phyloP scores from a whole-genome alignment of 2,797 vertebrate species.

The Esox lucius region DNA sequence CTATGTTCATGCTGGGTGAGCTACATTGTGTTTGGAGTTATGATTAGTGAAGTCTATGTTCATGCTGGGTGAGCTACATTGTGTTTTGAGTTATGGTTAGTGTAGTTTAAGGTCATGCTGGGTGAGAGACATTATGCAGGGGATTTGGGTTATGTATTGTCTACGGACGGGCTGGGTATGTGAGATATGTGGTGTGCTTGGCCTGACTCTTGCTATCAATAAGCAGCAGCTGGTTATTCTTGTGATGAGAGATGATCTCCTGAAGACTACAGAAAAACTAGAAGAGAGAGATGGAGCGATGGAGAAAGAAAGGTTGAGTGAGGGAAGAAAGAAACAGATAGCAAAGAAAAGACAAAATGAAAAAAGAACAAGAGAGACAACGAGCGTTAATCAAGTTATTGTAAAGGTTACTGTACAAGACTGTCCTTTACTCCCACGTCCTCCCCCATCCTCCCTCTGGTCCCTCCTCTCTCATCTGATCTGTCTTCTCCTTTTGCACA shows the following conservation, averaged over 20 bases:
- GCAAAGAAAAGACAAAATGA: not conserved
- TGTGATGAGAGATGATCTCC: slow-evolving; percentile 76
- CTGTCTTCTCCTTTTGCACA: not conserved
- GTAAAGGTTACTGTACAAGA: not conserved
- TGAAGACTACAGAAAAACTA: slow-evolving; percentile 73
- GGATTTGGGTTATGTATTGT: not conserved
- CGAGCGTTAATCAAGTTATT: not conserved
- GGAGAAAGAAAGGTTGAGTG: slow-evolving; percentile 17
- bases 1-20: too few relatives aligned
- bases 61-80: too few relatives aligned
- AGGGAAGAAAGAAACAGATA: not conserved
- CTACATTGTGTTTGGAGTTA: too few relatives aligned
- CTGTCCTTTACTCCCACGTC: slow-evolving; percentile 16
- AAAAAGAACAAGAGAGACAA: not conserved
- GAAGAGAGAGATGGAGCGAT: slow-evolving; percentile 22
- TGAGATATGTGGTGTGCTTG: slow-evolving; percentile 73
- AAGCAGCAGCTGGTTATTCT: slow-evolving; percentile 72
- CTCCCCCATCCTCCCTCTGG: slow-evolving; percentile 21
- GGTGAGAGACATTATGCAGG: not conserved
- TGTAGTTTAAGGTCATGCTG: not conserved
- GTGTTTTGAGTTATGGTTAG: not conserved
- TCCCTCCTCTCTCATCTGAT: slow-evolving; percentile 20
- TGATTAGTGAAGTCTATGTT: too few relatives aligned
- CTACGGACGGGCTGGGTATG: slow-evolving; percentile 60
- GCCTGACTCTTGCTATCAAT: slow-evolving; percentile 80